Conservation (phyloP, 2,113 vertebrate species). For the Clarias macrocephalus region DNA sequence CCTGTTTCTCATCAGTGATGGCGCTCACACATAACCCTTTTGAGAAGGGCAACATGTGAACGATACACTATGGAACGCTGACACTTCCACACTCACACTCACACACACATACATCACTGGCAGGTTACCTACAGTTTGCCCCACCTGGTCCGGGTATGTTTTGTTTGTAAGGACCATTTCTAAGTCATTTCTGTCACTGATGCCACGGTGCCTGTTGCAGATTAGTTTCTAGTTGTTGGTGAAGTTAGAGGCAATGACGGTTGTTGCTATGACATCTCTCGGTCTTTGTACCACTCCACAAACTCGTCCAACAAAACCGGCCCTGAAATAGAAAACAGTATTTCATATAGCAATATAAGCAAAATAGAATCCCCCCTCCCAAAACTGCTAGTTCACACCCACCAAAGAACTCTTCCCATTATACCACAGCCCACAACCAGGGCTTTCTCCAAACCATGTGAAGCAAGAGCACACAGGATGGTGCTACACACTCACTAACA, state of each 20-base stretch:
- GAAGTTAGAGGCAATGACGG: conserved; percentile 22
- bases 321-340: conserved; percentile 74
- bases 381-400: neutral
- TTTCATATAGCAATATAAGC: conserved; percentile 1
- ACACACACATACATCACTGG: conserved; percentile 16
- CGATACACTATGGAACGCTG: conserved; percentile 71
- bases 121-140: conserved; percentile 62
- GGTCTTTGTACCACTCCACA: conserved; percentile 99
- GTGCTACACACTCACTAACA: neutral
- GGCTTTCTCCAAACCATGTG: neutral
- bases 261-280: conserved; percentile 89
- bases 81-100: conserved; percentile 28
- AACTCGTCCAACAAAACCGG: conserved; percentile 99
- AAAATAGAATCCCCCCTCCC: neutral
- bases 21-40: conserved; percentile 71
- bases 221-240: conserved; percentile 49
- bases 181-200: conserved; percentile 69
- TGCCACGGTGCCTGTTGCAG: conserved; percentile 55
- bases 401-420: neutral
- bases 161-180: conserved; percentile 65
- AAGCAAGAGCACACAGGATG: neutral
- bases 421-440: neutral
- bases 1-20: conserved; percentile 61
- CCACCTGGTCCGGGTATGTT: conserved; percentile 57
- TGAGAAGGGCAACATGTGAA: conserved; percentile 82